A percentile compares a stretch with the other conserved stretches of the same genome.
These are phyloP conservation scores for Drosophila paranaensis DNA, from an alignment of 2,888 invertebrate genomes.

Conservation along the genomic window DNA sequence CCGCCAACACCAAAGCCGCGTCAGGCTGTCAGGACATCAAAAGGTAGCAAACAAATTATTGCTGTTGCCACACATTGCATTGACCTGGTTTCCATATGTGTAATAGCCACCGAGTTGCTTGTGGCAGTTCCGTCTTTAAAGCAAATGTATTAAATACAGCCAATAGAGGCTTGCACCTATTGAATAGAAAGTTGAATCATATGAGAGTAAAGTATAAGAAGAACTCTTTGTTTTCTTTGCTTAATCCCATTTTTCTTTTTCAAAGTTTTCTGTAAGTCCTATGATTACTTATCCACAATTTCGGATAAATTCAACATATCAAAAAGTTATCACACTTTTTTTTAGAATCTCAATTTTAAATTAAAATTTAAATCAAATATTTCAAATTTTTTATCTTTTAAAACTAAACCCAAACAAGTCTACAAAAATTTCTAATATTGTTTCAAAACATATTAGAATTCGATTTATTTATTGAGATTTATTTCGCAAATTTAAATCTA, in stretches of 20 bases:
- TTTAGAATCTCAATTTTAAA: no score
- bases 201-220: background rate
- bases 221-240: background rate
- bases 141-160: constrained; percentile 21
- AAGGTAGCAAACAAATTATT: constrained; percentile 56
- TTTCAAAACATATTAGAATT: background rate
- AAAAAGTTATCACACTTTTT: no score
- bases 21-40: constrained; percentile 76
- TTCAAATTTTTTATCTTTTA: no score
- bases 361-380: no score
- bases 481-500: no score
- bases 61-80: constrained; percentile 27
- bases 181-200: background rate
- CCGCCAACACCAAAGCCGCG: constrained; percentile 84
- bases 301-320: no score
- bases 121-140: background rate
- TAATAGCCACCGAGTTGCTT: background rate
- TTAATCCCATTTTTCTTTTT: no score
- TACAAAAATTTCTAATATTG: no score
- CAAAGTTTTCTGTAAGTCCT: no score
- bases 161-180: background rate
- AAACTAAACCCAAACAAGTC: no score
- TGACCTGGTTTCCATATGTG: constrained; percentile 64
- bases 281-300: no score
- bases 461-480: no score